A percentile compares a stretch with the other conserved stretches of the same genome.
Evolutionary conservation across 2,888 invertebrate species (phyloP).

Genomic region (Cheilosia urbana): DNA sequence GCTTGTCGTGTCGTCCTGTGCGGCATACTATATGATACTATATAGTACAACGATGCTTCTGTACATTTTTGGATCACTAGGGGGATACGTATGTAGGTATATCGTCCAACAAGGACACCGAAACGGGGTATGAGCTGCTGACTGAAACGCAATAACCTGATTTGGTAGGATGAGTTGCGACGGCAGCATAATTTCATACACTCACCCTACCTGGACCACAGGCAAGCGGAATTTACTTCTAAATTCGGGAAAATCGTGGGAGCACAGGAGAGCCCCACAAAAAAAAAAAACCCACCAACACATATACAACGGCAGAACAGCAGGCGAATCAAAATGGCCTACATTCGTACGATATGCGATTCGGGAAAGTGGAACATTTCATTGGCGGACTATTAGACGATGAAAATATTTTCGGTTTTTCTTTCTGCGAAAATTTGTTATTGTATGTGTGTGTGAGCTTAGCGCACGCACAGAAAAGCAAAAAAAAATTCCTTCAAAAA

Average conservation of each 20-base stretch:
- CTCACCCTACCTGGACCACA: slow-evolving; percentile 10
- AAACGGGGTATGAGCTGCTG: slow-evolving; percentile 31
- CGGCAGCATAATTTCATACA: slow-evolving; percentile 21
- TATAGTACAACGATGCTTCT: slow-evolving; percentile 25
- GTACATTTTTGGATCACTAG: slow-evolving; percentile 62
- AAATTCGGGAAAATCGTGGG: slow-evolving; percentile 27
- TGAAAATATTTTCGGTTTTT: slow-evolving; percentile 49
- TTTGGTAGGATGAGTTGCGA: slow-evolving; percentile 31
- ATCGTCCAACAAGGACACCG: slow-evolving; percentile 65
- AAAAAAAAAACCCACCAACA: background rate
- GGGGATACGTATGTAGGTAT: slow-evolving; percentile 64
- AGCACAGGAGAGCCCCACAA: background rate
- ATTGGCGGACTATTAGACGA: slow-evolving; percentile 72
- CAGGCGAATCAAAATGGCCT: slow-evolving; percentile 78
- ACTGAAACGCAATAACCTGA: slow-evolving; percentile 68
- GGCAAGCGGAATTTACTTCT: slow-evolving; percentile 10
- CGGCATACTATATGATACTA: too few species aligned
- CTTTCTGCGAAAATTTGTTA: slow-evolving; percentile 27
- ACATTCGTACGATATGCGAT: slow-evolving; percentile 69
- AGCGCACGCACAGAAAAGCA: slow-evolving; percentile 74
- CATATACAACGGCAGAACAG: slow-evolving; percentile 26
- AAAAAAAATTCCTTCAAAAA: slow-evolving; percentile 10
- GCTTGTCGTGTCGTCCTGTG: too few species aligned
- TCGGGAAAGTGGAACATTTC: slow-evolving; percentile 76
- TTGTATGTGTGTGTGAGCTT: slow-evolving; percentile 38